Evolutionary conservation across 2,888 invertebrate genomes (phyloP), one percentile per base, ranked within the genome.

Genomic region (Muscina levida): DNA sequence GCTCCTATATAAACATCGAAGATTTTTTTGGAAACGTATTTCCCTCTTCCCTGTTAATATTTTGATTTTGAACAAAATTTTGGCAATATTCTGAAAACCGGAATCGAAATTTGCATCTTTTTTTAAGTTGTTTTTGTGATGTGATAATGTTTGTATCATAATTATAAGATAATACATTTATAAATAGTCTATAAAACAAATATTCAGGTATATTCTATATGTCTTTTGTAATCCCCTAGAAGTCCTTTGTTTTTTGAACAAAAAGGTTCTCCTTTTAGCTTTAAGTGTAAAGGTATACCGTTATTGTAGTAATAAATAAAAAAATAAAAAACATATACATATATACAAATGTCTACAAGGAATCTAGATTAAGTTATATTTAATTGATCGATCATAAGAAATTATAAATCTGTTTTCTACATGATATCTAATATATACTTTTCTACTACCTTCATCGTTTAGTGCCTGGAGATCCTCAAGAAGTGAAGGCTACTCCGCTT

Each of bases 391-490:
- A 70, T 80, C 10, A 39, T 66, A 74, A 24, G 57, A 74, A 70
- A 70, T 56, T 48, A 15, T 62, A n/a, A 46, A 10, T 0, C 31
- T 31, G 31, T 31, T 31, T 31, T 31, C 31, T 31, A 31, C 31
- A 31, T 31, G 4, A 62, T 79, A 51, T 57, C 48, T 79, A 75
- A 81, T 56, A 48, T 8, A 10, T 22, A 13, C 39, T 57, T 73
- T 78, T 46, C 17, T 66, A 68, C 73, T 46, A 22, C 24, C 79
- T 72, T 48, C 65, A 37, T 76, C 68, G 82, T 83, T 76, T 94
- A 99, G 99, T 99, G 93, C 99, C 99, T 86, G 98, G 98, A 84
- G 96, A 98, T 91, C 99, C 99, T 62, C 96, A 96, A 91, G 96
- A 97, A 87, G 97, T 99, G 83, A 95, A 95, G 91, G 96, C 95